Conservation (phyloP, 2,113 vertebrate species). For the Sinocyclocheilus grahami region DNA sequence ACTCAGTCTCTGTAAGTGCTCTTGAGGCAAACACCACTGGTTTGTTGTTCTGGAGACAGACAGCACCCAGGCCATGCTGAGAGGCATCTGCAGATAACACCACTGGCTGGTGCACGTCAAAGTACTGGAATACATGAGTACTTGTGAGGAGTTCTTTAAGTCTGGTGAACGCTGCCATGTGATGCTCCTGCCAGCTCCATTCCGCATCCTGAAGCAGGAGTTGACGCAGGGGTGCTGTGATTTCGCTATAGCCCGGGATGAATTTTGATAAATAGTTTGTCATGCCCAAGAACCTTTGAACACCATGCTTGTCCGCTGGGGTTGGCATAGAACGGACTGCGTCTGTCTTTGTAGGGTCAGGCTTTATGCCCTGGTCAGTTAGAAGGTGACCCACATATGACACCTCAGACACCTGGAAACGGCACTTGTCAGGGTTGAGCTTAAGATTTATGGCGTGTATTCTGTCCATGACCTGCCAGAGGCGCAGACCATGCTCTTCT, state of each 20-base stretch:
- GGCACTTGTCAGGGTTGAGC: conserved; percentile 18
- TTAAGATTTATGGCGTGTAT: background rate
- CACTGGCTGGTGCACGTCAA: conserved; percentile 24
- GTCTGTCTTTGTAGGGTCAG: conserved; percentile 13
- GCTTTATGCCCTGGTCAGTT: conserved; percentile 14
- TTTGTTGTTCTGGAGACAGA: conserved; percentile 29
- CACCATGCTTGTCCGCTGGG: background rate
- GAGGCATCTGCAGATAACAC: conserved; percentile 25
- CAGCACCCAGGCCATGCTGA: conserved; percentile 24
- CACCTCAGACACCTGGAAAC: background rate
- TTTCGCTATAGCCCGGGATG: background rate
- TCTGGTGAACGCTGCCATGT: background rate
- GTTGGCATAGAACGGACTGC: background rate
- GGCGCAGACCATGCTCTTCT: conserved; percentile 12
- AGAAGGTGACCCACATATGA: conserved; percentile 22
- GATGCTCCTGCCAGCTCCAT: background rate
- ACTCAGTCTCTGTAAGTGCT: conserved; percentile 20
- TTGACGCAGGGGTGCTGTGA: background rate
- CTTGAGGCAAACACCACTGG: background rate
- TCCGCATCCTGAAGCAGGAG: background rate
- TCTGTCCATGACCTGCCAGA: background rate
- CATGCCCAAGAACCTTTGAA: background rate
- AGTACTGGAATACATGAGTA: conserved; percentile 34
- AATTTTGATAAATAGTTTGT: background rate
- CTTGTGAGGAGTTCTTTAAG: background rate